Evolutionary conservation across 2,888 invertebrate species (phyloP).

Genomic region (Eupithecia dodoneata): DNA sequence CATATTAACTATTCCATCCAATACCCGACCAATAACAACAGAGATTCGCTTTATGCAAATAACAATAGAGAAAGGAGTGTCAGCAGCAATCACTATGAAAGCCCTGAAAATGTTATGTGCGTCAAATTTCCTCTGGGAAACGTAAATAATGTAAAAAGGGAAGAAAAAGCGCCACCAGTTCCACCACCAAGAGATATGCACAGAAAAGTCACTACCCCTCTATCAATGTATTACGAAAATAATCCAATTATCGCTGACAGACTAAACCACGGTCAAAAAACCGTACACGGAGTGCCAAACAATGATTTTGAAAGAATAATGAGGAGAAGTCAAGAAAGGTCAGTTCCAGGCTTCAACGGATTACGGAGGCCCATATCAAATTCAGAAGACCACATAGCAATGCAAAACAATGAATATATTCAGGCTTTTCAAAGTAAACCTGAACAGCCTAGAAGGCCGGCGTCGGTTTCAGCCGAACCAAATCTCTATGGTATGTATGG

Average conservation of each 20-base stretch:
- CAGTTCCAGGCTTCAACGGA: constrained; percentile 75
- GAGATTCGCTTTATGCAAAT: constrained; percentile 70
- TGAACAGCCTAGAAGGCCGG: constrained; percentile 77
- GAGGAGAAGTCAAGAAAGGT: constrained; percentile 78
- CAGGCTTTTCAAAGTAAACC: constrained; percentile 63
- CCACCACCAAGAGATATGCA: constrained; percentile 92
- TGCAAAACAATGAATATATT: constrained; percentile 77
- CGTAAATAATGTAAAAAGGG: constrained; percentile 71
- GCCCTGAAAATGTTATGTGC: constrained; percentile 74
- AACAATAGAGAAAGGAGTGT: constrained; percentile 70
- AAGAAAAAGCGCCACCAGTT: constrained; percentile 86
- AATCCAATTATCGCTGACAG: constrained; percentile 66
- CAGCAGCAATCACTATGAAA: constrained; percentile 68
- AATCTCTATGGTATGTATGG: constrained; percentile 75
- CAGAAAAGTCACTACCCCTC: constrained; percentile 82
- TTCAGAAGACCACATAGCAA: constrained; percentile 81
- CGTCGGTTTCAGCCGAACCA: constrained; percentile 80
- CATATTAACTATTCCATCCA: constrained; percentile 81
- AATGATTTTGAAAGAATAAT: constrained; percentile 80
- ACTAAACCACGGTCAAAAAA: constrained; percentile 59
- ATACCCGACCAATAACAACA: constrained; percentile 67
- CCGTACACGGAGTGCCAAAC: constrained; percentile 73
- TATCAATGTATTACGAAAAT: constrained; percentile 81
- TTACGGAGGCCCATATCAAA: constrained; percentile 78
- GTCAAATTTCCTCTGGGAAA: constrained; percentile 82